Evolutionary conservation across 2,113 vertebrate species (phyloP).

Genomic region (Lophotis ruficrista): DNA sequence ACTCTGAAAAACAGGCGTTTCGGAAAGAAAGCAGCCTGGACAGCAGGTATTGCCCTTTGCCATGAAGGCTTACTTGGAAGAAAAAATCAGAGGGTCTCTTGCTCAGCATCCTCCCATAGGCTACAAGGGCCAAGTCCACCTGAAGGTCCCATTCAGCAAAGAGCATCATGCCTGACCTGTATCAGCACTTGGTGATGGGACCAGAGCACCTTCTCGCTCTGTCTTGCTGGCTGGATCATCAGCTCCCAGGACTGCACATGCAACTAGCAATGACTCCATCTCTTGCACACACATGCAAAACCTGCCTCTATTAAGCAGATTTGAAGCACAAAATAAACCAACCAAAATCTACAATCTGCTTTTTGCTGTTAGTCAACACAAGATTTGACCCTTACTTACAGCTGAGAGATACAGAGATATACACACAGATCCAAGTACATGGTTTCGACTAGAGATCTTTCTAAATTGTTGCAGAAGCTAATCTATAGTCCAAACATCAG

Average conservation of each 20-base stretch:
- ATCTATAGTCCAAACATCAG: not conserved
- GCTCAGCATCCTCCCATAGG: not conserved
- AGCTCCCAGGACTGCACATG: not conserved
- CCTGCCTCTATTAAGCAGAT: not conserved
- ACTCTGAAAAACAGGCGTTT: rapidly evolving
- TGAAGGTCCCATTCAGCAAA: not conserved
- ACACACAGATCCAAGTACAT: not conserved
- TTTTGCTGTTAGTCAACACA: not conserved
- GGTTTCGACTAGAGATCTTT: not conserved
- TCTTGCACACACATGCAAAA: not conserved
- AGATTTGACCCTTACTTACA: not conserved
- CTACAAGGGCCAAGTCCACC: not conserved
- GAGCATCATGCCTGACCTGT: not conserved
- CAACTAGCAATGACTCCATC: not conserved
- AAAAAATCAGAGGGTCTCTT: not conserved
- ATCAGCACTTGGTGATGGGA: not conserved
- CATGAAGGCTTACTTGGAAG: not conserved
- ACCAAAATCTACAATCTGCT: not conserved
- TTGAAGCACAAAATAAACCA: not conserved
- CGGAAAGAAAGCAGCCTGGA: not conserved
- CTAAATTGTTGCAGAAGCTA: not conserved
- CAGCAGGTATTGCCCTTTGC: not conserved
- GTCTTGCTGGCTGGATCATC: not conserved
- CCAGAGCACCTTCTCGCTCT: not conserved
- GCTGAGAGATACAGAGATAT: not conserved